These are phyloP conservation scores for Eledone cirrhosa DNA, from an alignment of 2,888 invertebrate species.

Conservation along the genomic window DNA sequence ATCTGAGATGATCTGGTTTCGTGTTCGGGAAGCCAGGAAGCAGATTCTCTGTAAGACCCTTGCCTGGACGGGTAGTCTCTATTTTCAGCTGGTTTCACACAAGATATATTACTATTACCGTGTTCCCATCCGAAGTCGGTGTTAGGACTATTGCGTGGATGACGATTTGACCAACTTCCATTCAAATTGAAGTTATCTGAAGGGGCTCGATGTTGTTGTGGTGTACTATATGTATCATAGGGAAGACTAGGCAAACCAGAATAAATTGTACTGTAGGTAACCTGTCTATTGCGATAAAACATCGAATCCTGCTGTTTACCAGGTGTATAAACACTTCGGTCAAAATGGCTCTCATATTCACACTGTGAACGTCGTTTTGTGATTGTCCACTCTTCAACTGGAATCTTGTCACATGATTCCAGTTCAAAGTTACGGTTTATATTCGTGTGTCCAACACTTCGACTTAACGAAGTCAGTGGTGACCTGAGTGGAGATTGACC, in stretches of 20 bases:
- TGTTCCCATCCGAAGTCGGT: constrained; percentile 20
- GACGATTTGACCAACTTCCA: neutral
- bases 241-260: constrained; percentile 23
- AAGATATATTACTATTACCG: neutral
- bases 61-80: constrained; percentile 10
- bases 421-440: constrained; percentile 3
- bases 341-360: constrained; percentile 23
- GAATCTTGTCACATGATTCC: constrained; percentile 12
- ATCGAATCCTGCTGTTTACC: constrained; percentile 25
- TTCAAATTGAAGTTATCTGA: neutral
- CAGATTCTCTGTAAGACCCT: neutral
- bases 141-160: constrained; percentile 3
- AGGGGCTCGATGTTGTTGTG: constrained; percentile 18
- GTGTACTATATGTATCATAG: constrained; percentile 11
- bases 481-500: neutral
- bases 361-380: constrained; percentile 27
- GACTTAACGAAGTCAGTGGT: constrained; percentile 7
- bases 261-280: constrained; percentile 23
- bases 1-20: neutral
- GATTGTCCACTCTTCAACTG: constrained; percentile 25
- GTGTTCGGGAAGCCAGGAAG: neutral
- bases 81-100: neutral
- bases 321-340: constrained; percentile 5
- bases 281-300: constrained; percentile 21
- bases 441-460: constrained; percentile 18